Evolutionary conservation across 2,888 invertebrate species (phyloP).

Genomic region (Netelia melanura): DNA sequence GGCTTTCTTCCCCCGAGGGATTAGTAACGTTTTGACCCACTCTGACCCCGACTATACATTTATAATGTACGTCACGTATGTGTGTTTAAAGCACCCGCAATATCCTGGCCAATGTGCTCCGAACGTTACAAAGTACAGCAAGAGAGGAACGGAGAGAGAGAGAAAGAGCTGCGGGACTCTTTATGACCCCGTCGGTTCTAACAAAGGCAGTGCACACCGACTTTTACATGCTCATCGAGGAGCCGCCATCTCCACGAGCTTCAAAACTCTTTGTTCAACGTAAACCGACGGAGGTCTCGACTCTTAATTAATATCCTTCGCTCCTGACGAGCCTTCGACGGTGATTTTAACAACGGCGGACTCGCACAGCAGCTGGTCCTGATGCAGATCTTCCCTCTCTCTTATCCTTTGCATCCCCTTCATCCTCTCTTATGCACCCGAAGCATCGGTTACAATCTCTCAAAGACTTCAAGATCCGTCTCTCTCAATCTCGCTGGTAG

Average conservation of each 20-base stretch:
- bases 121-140: not conserved
- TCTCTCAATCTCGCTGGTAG: not conserved
- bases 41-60: not conserved
- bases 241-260: not conserved
- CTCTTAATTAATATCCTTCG: conserved; percentile 65
- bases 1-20: too few species aligned
- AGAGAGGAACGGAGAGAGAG: not conserved
- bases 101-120: not conserved
- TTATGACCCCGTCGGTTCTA: not conserved
- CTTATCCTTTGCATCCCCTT: conserved; percentile 3
- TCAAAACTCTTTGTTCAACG: conserved; percentile 59
- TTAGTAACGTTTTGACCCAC: not conserved
- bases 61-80: not conserved
- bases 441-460: conserved; percentile 38
- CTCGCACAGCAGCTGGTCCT: conserved; percentile 26
- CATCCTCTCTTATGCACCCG: conserved; percentile 1
- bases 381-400: conserved; percentile 1
- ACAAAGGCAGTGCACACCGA: conserved; percentile 1
- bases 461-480: conserved; percentile 48
- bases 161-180: not conserved
- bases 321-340: conserved; percentile 61
- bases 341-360: conserved; percentile 61
- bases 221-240: conserved; percentile 11
- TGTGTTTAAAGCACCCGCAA: conserved; percentile 3
- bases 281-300: conserved; percentile 35